Conservation (phyloP, 2,888 invertebrate genomes). For the Pollenia griseotomentosa region DNA sequence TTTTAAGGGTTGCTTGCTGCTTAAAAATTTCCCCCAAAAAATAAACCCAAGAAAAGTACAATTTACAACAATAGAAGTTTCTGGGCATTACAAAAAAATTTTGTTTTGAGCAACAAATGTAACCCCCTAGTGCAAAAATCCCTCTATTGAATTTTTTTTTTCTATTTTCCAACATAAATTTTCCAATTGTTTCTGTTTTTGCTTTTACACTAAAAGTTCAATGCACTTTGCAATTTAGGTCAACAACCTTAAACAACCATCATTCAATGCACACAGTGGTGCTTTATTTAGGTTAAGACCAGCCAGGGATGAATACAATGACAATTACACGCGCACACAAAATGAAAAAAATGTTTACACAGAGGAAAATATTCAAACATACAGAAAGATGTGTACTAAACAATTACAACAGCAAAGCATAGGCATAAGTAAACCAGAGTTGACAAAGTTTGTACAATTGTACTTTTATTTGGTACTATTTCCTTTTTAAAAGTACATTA, state of each 20-base stretch:
- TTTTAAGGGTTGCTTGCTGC: conserved; percentile 45
- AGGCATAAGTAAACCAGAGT: not conserved
- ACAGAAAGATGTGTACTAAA: conserved; percentile 11
- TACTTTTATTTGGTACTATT: no score
- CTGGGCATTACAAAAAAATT: conserved; percentile 2
- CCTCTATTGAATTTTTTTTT: not conserved
- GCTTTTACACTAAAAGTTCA: conserved; percentile 80
- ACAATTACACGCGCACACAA: conserved; percentile 16
- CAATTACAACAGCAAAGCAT: not conserved
- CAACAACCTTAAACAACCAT: conserved; percentile 81
- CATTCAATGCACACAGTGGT: conserved; percentile 43
- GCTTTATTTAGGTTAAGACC: conserved; percentile 80
- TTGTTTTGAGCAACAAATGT: conserved; percentile 1
- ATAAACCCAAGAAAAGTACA: not conserved
- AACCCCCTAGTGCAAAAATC: conserved; percentile 5
- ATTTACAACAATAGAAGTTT: conserved; percentile 42
- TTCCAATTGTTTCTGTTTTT: not conserved
- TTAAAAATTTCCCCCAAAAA: not conserved
- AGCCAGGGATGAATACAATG: conserved; percentile 68
- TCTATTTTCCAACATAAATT: not conserved
- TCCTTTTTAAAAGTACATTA: no score
- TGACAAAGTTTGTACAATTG: no score
- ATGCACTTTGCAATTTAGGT: conserved; percentile 83
- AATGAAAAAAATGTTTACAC: conserved; percentile 32
- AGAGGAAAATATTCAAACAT: not conserved